These are phyloP conservation scores for Hydrotaea cyrtoneurina DNA, from an alignment of 2,888 invertebrate species.

Conservation along the genomic window DNA sequence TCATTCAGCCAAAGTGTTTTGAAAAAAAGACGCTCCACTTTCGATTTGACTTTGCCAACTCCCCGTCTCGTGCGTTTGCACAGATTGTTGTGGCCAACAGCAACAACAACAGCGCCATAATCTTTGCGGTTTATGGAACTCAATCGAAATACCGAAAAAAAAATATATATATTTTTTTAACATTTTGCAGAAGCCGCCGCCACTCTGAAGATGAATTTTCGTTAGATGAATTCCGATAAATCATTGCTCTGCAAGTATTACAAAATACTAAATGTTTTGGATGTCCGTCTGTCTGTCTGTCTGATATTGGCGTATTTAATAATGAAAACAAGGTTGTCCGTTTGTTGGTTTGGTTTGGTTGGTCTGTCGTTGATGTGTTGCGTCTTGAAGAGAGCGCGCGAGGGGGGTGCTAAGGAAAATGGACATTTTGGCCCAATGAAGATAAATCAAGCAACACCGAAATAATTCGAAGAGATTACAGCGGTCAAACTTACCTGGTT, in stretches of 20 bases:
- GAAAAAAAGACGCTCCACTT: slow-evolving; percentile 42
- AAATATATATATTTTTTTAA: too few species aligned
- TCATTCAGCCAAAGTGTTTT: background rate
- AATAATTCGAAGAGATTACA: background rate
- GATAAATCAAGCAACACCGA: slow-evolving; percentile 3
- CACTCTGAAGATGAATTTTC: background rate
- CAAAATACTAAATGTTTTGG: background rate
- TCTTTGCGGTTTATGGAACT: slow-evolving; percentile 27
- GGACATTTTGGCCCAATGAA: background rate
- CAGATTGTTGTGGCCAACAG: background rate
- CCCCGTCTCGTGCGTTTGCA: slow-evolving; percentile 22
- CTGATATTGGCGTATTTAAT: slow-evolving; percentile 14
- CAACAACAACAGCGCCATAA: background rate
- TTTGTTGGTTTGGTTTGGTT: background rate
- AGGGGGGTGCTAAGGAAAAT: background rate
- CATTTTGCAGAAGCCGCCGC: background rate
- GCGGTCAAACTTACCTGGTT: slow-evolving; percentile 7
- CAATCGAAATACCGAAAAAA: background rate
- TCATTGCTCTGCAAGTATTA: slow-evolving; percentile 1
- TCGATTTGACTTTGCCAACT: slow-evolving; percentile 28
- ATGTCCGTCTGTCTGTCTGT: too few species aligned
- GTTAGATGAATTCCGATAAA: slow-evolving; percentile 18
- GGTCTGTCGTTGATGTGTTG: background rate
- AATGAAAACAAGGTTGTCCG: slow-evolving; percentile 29
- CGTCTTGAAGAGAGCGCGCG: background rate